A percentile compares a stretch with the other conserved stretches of the same genome.
Evolutionary conservation across 2,888 invertebrate species (phyloP).

Genomic region (Eubasilissa splendida): DNA sequence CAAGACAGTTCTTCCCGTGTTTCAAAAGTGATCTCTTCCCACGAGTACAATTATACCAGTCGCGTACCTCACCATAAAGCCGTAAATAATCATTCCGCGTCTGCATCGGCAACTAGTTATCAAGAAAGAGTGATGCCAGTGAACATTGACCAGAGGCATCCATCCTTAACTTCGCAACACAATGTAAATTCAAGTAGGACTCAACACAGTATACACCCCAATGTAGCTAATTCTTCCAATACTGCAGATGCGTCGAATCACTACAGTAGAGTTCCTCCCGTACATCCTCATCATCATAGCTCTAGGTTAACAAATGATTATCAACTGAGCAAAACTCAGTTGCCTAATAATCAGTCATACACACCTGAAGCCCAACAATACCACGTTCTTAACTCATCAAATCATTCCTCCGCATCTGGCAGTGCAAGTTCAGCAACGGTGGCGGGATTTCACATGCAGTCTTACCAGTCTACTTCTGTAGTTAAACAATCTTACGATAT

Average conservation of each 20-base stretch:
- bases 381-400: conserved; percentile 63
- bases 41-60: conserved; percentile 59
- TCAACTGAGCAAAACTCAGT: conserved; percentile 49
- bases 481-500: conserved; percentile 57
- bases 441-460: conserved; percentile 63
- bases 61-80: conserved; percentile 58
- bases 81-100: conserved; percentile 55
- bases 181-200: conserved; percentile 25
- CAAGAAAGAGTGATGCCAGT: conserved; percentile 55
- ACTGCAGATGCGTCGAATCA: conserved; percentile 49
- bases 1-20: conserved; percentile 55
- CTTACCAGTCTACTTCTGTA: conserved; percentile 56
- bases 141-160: conserved; percentile 52
- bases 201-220: conserved; percentile 33
- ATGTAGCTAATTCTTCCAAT: conserved; percentile 26
- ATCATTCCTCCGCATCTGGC: conserved; percentile 61
- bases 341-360: conserved; percentile 47
- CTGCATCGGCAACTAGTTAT: conserved; percentile 51
- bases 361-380: conserved; percentile 54
- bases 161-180: conserved; percentile 50
- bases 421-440: conserved; percentile 62
- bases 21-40: conserved; percentile 52
- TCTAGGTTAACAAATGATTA: conserved; percentile 58
- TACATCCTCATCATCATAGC: conserved; percentile 58
- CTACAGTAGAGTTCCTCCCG: conserved; percentile 57